A percentile compares a stretch with the other conserved stretches of the same genome.
phyloP scores from a whole-genome alignment of 2,888 invertebrate species.

The Apotomis turbidana region DNA sequence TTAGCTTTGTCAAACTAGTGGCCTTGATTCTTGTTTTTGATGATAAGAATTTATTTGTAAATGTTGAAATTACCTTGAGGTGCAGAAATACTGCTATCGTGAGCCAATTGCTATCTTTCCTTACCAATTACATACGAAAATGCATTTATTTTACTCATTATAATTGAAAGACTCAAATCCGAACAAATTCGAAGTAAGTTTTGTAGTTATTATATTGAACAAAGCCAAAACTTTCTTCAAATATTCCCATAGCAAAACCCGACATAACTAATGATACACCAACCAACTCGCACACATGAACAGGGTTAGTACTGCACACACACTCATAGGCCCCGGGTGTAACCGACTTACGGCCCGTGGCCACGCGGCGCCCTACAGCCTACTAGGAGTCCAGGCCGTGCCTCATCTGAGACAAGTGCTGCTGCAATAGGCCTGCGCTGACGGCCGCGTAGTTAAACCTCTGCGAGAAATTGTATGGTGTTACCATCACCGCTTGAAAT shows the following conservation, averaged over 20 bases:
- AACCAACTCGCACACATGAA: slow-evolving; percentile 42
- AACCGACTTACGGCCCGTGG: slow-evolving; percentile 42
- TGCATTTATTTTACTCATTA: no score
- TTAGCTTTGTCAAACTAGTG: no score
- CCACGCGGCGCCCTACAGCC: slow-evolving; percentile 34
- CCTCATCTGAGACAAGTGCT: slow-evolving; percentile 79
- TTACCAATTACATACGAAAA: no score
- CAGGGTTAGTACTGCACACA: slow-evolving; percentile 70
- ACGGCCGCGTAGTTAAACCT: slow-evolving; percentile 83
- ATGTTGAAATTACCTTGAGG: no score
- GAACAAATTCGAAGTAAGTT: no score
- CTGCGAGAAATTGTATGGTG: slow-evolving; percentile 74
- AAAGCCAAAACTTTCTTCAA: background rate
- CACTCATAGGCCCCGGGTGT: slow-evolving; percentile 62
- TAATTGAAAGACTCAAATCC: no score
- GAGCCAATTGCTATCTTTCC: no score
- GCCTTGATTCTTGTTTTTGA: no score
- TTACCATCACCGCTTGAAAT: slow-evolving; percentile 75
- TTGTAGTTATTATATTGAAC: no score
- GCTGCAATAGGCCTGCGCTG: slow-evolving; percentile 81
- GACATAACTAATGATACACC: slow-evolving; percentile 43
- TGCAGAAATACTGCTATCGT: no score
- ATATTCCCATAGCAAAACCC: background rate
- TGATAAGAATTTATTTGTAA: no score
- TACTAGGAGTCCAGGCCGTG: slow-evolving; percentile 72